phyloP scores from a whole-genome alignment of 2,888 invertebrate species.

The Cephus nigrinus region DNA sequence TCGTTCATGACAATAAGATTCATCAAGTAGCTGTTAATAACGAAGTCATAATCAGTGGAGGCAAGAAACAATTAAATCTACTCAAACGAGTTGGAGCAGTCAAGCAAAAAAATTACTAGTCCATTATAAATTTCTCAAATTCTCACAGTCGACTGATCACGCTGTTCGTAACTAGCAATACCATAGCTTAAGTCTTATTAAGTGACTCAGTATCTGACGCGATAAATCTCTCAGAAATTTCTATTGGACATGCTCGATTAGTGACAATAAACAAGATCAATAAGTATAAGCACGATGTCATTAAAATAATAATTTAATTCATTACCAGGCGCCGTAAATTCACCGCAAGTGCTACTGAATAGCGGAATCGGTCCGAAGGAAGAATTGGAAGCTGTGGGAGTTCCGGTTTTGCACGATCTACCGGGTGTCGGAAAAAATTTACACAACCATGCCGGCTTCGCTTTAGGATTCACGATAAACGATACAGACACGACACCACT shows the following conservation, averaged over 20 bases:
- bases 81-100: not conserved
- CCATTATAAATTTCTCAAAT: not conserved
- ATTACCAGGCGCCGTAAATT: constrained; percentile 86
- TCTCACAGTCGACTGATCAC: not conserved
- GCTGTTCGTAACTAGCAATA: no score
- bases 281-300: not conserved
- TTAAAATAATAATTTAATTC: not conserved
- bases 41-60: constrained; percentile 75
- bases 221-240: not conserved
- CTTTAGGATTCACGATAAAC: constrained; percentile 82
- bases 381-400: constrained; percentile 73
- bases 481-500: constrained; percentile 86
- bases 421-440: constrained; percentile 88
- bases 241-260: not conserved
- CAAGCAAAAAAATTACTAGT: not conserved
- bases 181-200: no score
- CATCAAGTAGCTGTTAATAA: constrained; percentile 75
- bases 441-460: constrained; percentile 87
- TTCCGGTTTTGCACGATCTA: constrained; percentile 77
- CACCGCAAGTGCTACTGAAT: constrained; percentile 90
- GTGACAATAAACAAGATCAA: not conserved
- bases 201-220: no score
- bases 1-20: constrained; percentile 69
- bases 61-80: constrained; percentile 31
- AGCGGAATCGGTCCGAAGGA: constrained; percentile 88